Conservation (phyloP, 2,113 vertebrate species). For the Apteryx mantelli region DNA sequence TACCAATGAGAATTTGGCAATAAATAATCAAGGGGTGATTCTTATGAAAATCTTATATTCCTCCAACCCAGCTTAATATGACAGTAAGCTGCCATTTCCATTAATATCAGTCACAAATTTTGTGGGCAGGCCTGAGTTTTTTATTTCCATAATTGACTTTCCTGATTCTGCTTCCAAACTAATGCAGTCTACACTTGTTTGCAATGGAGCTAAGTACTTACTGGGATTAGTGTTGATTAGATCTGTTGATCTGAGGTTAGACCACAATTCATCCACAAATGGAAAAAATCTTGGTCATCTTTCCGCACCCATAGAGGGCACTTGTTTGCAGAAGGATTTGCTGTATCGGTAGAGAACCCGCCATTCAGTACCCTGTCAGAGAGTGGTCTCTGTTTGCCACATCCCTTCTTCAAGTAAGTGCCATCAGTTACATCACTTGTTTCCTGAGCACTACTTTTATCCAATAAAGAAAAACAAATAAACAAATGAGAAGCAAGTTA, state of each 20-base stretch:
- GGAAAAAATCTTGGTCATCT: neutral
- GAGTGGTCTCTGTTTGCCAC: neutral
- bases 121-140: neutral
- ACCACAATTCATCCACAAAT: neutral
- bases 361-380: neutral
- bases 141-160: neutral
- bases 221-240: neutral
- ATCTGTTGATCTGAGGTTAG: constrained; percentile 27
- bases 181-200: neutral
- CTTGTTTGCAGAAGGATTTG: neutral
- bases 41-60: neutral
- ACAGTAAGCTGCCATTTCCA: neutral
- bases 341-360: neutral
- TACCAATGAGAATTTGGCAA: neutral
- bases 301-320: neutral
- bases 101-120: neutral
- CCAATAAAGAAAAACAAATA: constrained; percentile 50
- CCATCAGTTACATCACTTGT: constrained; percentile 25
- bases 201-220: neutral
- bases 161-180: neutral
- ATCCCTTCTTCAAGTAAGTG: neutral
- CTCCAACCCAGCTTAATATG: neutral
- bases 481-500: constrained; percentile 34
- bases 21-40: neutral
- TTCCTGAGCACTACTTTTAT: constrained; percentile 34